Evolutionary conservation across 2,113 vertebrate species (phyloP).

Genomic region (Pachyramphus minor): DNA sequence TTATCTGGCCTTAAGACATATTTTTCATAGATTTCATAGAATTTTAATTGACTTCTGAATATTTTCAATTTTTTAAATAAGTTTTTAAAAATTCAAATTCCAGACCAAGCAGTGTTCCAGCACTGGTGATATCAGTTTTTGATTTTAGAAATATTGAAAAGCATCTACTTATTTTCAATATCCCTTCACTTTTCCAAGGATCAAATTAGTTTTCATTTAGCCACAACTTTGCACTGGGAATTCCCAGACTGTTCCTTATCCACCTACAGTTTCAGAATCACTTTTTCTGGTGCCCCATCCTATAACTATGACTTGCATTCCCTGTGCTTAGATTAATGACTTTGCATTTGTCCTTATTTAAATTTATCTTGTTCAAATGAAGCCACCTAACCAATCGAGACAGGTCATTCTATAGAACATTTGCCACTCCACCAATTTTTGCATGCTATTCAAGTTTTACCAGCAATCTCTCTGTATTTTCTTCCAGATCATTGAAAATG

Average conservation of each 20-base stretch:
- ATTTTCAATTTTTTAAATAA: not conserved
- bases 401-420: not conserved
- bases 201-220: not conserved
- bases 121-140: not conserved
- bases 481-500: not conserved
- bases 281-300: not conserved
- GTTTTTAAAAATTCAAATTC: not conserved
- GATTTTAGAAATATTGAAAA: not conserved
- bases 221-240: not conserved
- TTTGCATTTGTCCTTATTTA: not conserved
- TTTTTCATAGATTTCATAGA: no score
- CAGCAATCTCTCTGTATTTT: not conserved
- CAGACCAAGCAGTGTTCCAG: not conserved
- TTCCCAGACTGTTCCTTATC: not conserved
- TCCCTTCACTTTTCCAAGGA: not conserved
- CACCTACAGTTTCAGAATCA: not conserved
- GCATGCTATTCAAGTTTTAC: not conserved
- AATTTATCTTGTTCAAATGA: not conserved
- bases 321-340: not conserved
- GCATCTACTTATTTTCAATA: not conserved
- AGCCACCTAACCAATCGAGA: not conserved
- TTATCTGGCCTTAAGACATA: not conserved
- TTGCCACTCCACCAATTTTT: slow-evolving; percentile 12
- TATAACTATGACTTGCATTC: not conserved
- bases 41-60: not conserved